Base-by-base conservation (phyloP, 2,113 vertebrate species). In the Corydoras sp. region DNA sequence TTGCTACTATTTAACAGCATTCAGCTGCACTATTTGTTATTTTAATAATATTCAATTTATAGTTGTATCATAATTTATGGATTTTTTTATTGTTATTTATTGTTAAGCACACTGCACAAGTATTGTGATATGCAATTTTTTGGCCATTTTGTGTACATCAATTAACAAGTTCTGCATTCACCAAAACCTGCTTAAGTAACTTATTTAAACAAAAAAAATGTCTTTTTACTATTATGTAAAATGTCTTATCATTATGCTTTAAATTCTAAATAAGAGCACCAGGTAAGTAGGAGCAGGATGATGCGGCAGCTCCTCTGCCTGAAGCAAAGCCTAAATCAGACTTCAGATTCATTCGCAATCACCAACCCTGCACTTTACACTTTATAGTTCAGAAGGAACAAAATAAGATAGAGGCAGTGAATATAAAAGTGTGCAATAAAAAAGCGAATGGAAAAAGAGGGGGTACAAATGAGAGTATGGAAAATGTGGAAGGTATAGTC, bases 291-390 rank as follows among this genome's bases (percentile, higher is more conserved):
- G 29, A 30, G 30, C 50, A 35, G 30, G 61, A 54, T 65, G 71
- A 63, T 74, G 58, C 67, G 74, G 72, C 11, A 10, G 58, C 62
- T 71, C 43, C 62, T 30, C 43, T 24, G 60, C 58, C 15, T 3
- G 32, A 67, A 74, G 66, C 58, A 61, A 62, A 56, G 10, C 48
- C 56, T 66, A 60, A 73, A 74, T 43, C 58, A 58, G 54, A 54
- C 53, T 49, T 56, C 18, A n/a, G 69, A 24, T 56, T 64, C 31
- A 2, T 48, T 72, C 53, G 11, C 53, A 50, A 43, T 65, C 70
- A 72, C 70, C 62, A 59, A 35, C 10, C 58, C 18, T 65, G 53
- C 35, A 72, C 54, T 72, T 58, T 58, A 48, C 43, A 56, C 61
- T 59, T 58, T 50, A 50, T 65, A 24, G 62, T 15, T 49, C 54